Base-by-base conservation (phyloP, 2,888 invertebrate species). In the Drosophila rellima region DNA sequence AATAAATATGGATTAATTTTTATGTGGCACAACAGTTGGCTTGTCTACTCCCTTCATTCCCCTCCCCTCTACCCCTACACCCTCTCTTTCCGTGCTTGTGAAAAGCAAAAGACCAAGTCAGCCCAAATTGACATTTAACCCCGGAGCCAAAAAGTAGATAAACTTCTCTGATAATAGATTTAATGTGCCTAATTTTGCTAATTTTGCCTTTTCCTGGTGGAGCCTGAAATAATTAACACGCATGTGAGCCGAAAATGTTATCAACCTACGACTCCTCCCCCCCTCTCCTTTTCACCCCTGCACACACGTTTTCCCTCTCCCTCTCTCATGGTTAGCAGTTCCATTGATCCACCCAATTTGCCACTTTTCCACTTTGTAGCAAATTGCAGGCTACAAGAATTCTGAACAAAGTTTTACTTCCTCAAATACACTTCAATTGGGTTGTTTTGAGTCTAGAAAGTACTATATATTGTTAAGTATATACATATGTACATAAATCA, bases 141-240 rank as follows among this genome's bases (percentile, higher is more conserved):
- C 63, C 62, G 33, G 4, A 70, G 76, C 51, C 67, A 39, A 68
- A 65, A 64, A 60, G 65, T 54, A 65, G 65, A 78, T 80, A 74
- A 80, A 76, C 73, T 80, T 80, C 57, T 74, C 76, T 64, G 73
- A 76, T 80, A 80, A 74, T 80, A 72, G 76, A 78, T 85, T 80
- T 77, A 74, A 74, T 76, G 69, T 59, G 70, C 59, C 51, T 70
- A 73, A 73, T 82, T 81, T 64, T 26, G 70, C 75, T 78, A 78
- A 78, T 81, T 70, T 80, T 67, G 70, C 51, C 59, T 60, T 65
- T 66, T 66, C 72, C 66, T 26, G 48, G 44, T 57, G 37, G 31
- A 50, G 37, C 51, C 31, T 44, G 7, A 70, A 74, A 79, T 74
- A 79, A 81, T 79, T 80, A 80, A 74, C 79, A 80, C 70, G 68